Conservation (phyloP, 2,888 invertebrate genomes). For the Hipparchia semele region DNA sequence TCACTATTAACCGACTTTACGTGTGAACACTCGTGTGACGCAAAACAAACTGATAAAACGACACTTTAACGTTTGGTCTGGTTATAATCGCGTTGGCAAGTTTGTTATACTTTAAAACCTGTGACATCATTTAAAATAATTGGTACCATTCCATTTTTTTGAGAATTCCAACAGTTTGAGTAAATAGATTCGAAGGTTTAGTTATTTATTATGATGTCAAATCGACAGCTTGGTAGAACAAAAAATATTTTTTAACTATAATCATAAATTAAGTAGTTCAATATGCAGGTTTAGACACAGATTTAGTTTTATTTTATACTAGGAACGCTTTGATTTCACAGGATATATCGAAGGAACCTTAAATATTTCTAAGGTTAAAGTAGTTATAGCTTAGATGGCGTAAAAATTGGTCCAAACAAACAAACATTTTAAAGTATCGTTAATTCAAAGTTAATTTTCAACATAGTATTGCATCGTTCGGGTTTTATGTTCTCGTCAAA, state of each 20-base stretch:
- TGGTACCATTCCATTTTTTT: background rate
- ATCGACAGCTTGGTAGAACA: background rate
- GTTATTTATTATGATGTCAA: background rate
- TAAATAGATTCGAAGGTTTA: background rate
- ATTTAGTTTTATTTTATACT: no score
- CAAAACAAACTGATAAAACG: background rate
- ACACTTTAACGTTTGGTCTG: background rate
- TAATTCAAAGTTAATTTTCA: no score
- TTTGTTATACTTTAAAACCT: background rate
- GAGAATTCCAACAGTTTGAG: background rate
- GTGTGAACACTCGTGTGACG: constrained; percentile 26
- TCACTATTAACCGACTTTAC: constrained; percentile 39
- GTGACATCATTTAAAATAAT: background rate
- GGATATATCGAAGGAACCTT: no score
- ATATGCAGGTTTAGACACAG: no score
- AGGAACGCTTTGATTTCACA: no score
- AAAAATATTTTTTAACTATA: background rate
- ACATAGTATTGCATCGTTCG: no score
- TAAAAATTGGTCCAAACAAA: no score
- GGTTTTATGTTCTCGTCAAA: no score
- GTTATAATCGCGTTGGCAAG: constrained; percentile 1
- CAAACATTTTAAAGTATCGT: no score
- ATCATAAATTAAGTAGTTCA: no score
- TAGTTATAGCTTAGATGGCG: no score
- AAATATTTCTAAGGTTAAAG: no score